Base-by-base conservation (phyloP, 2,888 invertebrate genomes). In the Oscheius sp. region DNA sequence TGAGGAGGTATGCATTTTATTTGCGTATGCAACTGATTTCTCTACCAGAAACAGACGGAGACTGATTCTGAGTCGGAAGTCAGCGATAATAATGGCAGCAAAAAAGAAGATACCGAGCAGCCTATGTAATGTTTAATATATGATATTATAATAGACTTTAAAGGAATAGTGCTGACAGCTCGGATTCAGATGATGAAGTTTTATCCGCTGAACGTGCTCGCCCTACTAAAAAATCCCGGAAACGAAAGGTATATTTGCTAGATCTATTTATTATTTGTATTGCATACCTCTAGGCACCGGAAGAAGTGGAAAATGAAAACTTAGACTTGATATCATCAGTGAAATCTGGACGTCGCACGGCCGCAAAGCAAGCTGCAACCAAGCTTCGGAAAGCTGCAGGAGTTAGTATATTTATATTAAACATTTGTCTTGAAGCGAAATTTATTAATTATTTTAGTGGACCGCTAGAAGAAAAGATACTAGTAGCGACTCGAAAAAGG, bases 401-500 rank as follows among this genome's bases (percentile, higher is more conserved):
- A 18, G 66, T 66, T 9, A n/a, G 66, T 52, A 49, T n/a, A n/a
- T n/a, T n/a, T n/a, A n/a, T n/a, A n/a, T n/a, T n/a, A n/a, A n/a
- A 12, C 1, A 23, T 61, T 41, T 41, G 1, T 12, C n/a, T 41
- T 18, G 1, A 23, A n/a, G n/a, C n/a, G n/a, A n/a, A n/a, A n/a
- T n/a, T n/a, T n/a, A n/a, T n/a, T n/a, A n/a, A n/a, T n/a, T n/a
- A n/a, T n/a, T 66, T 27, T 49, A 66, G 66, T 61, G 66, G 66
- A 52, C 7, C 18, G 25, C 25, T 53, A 29, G 16, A 70, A 63
- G 25, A 61, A 69, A 41, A 29, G 71, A 73, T 12, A 68, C 69
- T 43, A 63, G 69, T 5, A 73, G 76, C n/a, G 35, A 35, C 9
- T 35, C 35, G 35, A 72, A 76, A 41, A 76, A 76, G 43, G 72